Evolutionary conservation across 2,797 vertebrate genomes (phyloP).

Genomic region (Tangara arthus): DNA sequence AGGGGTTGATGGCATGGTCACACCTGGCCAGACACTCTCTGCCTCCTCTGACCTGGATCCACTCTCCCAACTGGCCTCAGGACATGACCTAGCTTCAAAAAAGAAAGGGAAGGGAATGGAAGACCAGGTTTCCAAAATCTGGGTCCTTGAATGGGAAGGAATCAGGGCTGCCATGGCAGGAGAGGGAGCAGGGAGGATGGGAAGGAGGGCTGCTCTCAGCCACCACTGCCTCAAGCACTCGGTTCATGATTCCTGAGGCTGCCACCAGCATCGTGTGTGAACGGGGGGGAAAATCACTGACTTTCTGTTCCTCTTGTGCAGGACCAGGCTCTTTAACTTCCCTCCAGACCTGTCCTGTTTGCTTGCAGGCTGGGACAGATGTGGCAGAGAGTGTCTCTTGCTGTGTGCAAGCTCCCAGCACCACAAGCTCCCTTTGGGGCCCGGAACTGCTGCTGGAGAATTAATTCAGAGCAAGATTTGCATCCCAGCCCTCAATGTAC

Average conservation of each 20-base stretch:
- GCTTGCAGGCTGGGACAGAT: accelerated
- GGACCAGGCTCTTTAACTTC: not conserved
- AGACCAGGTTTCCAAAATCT: not conserved
- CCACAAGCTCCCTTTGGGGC: accelerated
- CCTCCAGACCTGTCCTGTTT: not conserved
- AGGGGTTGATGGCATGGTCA: not conserved
- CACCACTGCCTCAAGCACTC: not conserved
- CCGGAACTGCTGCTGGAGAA: accelerated
- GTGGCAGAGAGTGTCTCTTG: not conserved
- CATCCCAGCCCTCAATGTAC: not conserved
- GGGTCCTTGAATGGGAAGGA: accelerated
- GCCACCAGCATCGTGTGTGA: not conserved
- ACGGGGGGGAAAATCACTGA: not conserved
- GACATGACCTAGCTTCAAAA: not conserved
- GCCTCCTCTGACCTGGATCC: not conserved
- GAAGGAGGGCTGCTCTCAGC: not conserved
- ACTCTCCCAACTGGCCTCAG: not conserved
- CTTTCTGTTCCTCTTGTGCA: not conserved
- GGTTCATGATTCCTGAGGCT: not conserved
- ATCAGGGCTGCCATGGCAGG: not conserved
- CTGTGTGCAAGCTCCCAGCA: accelerated
- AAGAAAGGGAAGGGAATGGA: not conserved
- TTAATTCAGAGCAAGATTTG: not conserved
- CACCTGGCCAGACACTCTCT: not conserved
- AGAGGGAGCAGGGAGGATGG: too few relatives aligned